A percentile compares a stretch with the other conserved stretches of the same genome.
Evolutionary conservation across 2,888 invertebrate species (phyloP).

Genomic region (Sceliomorpha sp.): DNA sequence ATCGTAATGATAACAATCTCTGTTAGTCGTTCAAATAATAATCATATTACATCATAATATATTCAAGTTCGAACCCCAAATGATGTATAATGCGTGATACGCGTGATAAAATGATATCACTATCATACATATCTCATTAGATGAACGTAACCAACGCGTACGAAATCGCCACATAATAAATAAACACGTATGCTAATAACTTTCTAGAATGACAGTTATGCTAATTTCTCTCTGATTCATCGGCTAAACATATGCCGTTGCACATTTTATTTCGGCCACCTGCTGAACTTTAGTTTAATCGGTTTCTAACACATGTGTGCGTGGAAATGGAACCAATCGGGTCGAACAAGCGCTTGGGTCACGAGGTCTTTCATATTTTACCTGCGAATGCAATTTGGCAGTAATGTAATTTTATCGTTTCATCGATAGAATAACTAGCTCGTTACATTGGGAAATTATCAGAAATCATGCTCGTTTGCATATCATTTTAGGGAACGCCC

Average conservation of each 20-base stretch:
- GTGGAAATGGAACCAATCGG: constrained; percentile 13
- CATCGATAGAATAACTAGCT: constrained; percentile 24
- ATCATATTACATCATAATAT: constrained; percentile 12
- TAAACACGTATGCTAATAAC: constrained; percentile 70
- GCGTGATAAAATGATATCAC: constrained; percentile 31
- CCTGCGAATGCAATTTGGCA: neutral
- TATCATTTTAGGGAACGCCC: too few relatives aligned
- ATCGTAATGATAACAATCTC: too few relatives aligned
- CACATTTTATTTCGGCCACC: constrained; percentile 38
- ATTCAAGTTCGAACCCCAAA: neutral
- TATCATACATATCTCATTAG: constrained; percentile 36
- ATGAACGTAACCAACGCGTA: constrained; percentile 27
- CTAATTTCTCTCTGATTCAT: constrained; percentile 76
- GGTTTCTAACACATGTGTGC: constrained; percentile 7
- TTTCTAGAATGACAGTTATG: constrained; percentile 69
- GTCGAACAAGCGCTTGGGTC: constrained; percentile 14
- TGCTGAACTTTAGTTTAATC: constrained; percentile 41
- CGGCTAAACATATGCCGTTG: constrained; percentile 47
- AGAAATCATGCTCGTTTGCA: too few relatives aligned
- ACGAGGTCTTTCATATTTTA: constrained; percentile 11
- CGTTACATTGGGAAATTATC: too few relatives aligned
- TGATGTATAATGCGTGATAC: constrained; percentile 33
- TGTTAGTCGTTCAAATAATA: constrained; percentile 15
- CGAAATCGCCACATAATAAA: constrained; percentile 35
- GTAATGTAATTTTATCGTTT: constrained; percentile 7